A percentile compares a stretch with the other conserved stretches of the same genome.
Conservation (phyloP, 2,797 vertebrate genomes). For the Florisuga fusca region DNA sequence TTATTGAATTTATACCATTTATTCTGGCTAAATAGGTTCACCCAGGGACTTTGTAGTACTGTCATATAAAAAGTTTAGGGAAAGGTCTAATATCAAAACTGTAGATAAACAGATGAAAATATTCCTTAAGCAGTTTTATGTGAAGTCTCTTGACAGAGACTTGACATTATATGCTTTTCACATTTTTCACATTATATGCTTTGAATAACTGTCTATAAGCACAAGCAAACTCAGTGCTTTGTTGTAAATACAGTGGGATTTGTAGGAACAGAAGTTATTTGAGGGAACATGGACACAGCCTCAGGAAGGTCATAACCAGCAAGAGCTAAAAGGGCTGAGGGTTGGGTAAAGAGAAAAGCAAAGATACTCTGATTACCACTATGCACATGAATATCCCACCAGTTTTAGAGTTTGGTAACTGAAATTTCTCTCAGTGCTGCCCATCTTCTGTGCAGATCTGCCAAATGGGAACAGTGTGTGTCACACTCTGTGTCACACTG, state of each 20-base stretch:
- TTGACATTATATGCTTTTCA: background rate
- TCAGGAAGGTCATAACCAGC: background rate
- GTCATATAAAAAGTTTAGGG: background rate
- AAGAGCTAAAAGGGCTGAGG: background rate
- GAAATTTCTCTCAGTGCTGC: background rate
- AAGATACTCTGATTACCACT: background rate
- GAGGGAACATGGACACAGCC: background rate
- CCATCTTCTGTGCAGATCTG: background rate
- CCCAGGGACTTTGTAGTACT: background rate
- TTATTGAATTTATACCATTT: background rate
- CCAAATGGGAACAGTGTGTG: accelerated
- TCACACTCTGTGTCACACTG: background rate
- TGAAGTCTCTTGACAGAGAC: background rate
- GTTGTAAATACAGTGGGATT: background rate
- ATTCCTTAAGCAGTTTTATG: background rate
- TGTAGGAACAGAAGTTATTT: background rate
- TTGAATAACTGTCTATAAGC: background rate
- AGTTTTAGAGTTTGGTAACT: background rate
- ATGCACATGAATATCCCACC: accelerated
- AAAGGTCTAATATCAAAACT: background rate
- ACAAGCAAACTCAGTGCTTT: background rate
- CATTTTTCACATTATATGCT: background rate
- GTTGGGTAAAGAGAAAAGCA: background rate
- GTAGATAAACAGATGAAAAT: background rate
- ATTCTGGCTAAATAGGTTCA: background rate